Conservation (phyloP, 2,888 invertebrate genomes). For the Pocota personata region DNA sequence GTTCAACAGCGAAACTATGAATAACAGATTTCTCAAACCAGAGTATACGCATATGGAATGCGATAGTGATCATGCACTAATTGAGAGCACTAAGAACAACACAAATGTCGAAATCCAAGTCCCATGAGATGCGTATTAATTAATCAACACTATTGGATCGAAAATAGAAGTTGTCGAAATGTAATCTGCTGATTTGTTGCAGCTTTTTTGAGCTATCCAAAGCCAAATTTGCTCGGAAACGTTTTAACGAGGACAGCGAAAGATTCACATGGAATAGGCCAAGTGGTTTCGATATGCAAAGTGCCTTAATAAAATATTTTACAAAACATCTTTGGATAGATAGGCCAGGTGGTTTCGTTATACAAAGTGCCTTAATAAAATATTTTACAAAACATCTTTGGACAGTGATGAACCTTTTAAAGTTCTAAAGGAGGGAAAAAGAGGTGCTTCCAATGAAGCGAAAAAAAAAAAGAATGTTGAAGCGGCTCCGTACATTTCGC, state of each 20-base stretch:
- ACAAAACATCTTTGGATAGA: constrained; percentile 53
- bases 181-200: constrained; percentile 44
- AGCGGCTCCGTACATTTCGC: constrained; percentile 26
- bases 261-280: constrained; percentile 41
- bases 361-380: constrained; percentile 31
- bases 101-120: constrained; percentile 49
- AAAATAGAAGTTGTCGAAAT: constrained; percentile 25
- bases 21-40: not conserved
- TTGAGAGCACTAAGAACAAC: constrained; percentile 24
- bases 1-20: not conserved
- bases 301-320: constrained; percentile 22
- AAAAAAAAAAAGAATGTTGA: constrained; percentile 42
- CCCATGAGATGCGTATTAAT: constrained; percentile 48
- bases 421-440: constrained; percentile 43
- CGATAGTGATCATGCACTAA: not conserved
- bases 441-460: constrained; percentile 36
- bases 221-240: constrained; percentile 45
- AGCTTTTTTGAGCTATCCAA: not conserved
- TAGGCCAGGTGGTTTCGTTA: constrained; percentile 44
- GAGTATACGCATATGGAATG: not conserved
- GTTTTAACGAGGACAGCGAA: constrained; percentile 15
- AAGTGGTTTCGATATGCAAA: constrained; percentile 50
- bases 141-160: not conserved
- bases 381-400: constrained; percentile 46
- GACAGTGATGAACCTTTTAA: constrained; percentile 59